Conservation (phyloP, 2,888 invertebrate species). For the Drosophila siamana region DNA sequence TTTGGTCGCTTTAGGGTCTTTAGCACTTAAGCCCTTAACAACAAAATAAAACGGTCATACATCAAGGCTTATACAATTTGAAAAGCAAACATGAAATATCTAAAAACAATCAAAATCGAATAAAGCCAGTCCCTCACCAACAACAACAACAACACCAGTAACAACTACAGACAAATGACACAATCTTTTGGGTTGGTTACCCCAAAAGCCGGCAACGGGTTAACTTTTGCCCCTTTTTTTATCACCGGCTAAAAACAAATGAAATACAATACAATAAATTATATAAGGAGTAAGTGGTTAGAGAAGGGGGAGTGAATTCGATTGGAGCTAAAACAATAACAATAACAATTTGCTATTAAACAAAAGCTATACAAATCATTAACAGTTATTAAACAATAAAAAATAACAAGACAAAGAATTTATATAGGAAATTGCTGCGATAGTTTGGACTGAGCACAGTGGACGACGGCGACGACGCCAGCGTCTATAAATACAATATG, state of each 20-base stretch:
- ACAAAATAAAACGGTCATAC: conserved; percentile 51
- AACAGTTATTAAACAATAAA: conserved; percentile 76
- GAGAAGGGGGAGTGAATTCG: neutral
- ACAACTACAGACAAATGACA: conserved; percentile 58
- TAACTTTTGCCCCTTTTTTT: conserved; percentile 43
- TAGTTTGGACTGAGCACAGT: conserved; percentile 35
- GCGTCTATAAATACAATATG: conserved; percentile 63
- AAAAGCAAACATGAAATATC: conserved; percentile 42
- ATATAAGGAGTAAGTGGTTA: conserved; percentile 1
- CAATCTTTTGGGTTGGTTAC: conserved; percentile 44
- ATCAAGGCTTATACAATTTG: conserved; percentile 50
- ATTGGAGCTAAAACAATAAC: conserved; percentile 34
- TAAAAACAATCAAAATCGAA: conserved; percentile 62
- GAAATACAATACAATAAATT: conserved; percentile 32
- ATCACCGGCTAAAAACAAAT: conserved; percentile 31
- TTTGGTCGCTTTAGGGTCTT: conserved; percentile 27
- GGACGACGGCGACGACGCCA: conserved; percentile 44
- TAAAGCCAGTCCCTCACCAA: conserved; percentile 41
- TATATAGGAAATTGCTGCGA: conserved; percentile 54
- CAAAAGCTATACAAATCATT: conserved; percentile 68
- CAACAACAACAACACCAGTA: conserved; percentile 22
- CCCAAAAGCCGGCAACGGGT: conserved; percentile 18
- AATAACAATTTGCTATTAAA: conserved; percentile 49
- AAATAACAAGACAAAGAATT: conserved; percentile 38
- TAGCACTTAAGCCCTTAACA: conserved; percentile 70